phyloP scores from a whole-genome alignment of 2,797 vertebrate genomes.

The Mareca penelope region DNA sequence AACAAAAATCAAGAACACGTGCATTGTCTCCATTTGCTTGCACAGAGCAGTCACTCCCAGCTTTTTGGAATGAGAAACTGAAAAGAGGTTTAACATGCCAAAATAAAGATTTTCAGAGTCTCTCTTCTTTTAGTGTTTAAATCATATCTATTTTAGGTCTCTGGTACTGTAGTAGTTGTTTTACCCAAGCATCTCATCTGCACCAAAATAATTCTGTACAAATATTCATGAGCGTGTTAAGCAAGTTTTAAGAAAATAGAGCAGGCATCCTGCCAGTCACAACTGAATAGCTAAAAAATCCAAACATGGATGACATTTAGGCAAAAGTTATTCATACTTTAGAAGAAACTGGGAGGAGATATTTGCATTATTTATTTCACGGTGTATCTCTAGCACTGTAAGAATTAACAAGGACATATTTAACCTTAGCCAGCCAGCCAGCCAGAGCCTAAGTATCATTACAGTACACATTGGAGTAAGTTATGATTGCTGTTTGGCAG shows the following conservation, averaged over 20 bases:
- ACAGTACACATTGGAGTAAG: background rate
- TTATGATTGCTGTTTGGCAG: background rate
- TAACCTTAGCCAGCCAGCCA: background rate
- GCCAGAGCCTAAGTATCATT: background rate
- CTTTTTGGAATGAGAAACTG: slow-evolving; percentile 9
- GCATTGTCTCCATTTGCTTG: background rate
- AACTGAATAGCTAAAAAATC: background rate
- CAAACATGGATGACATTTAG: background rate
- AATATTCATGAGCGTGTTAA: background rate
- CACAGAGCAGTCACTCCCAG: background rate
- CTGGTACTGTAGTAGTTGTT: background rate
- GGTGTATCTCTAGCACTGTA: background rate
- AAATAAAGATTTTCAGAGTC: background rate
- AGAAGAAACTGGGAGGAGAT: background rate
- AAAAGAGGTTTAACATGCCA: slow-evolving; percentile 13
- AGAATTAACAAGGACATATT: background rate
- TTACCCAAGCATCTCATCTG: background rate
- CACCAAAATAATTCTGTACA: slow-evolving; percentile 9
- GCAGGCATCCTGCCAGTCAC: slow-evolving; percentile 3
- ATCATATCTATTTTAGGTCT: slow-evolving; percentile 5
- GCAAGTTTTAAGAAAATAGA: slow-evolving; percentile 17
- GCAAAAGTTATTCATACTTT: background rate
- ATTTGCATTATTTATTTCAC: background rate
- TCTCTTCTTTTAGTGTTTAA: background rate
- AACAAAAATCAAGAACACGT: background rate